Percentiles rank a stretch among this genome's conserved stretches.
Evolutionary conservation across 2,113 vertebrate genomes (phyloP).

Genomic region (Cynoglossus semilaevis): DNA sequence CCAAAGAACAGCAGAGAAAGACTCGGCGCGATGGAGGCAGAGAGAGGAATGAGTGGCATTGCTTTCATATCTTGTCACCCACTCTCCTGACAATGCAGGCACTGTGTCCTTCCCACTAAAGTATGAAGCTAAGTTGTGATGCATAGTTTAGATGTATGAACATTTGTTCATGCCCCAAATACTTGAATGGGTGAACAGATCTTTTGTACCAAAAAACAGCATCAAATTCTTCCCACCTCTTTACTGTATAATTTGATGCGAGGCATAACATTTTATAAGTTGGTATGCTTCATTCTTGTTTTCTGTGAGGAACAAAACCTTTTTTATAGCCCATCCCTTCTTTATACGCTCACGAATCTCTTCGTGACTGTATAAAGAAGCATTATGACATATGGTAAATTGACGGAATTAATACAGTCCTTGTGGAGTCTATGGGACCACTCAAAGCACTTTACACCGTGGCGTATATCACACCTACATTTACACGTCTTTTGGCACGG

Average conservation of each 20-base stretch:
- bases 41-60: conserved; percentile 39
- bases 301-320: neutral
- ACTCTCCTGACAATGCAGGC: conserved; percentile 46
- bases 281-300: neutral
- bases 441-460: neutral
- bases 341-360: neutral
- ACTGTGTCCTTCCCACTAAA: conserved; percentile 24
- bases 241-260: neutral
- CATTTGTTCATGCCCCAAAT: conserved; percentile 40
- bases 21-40: conserved; percentile 10
- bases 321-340: neutral
- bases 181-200: neutral
- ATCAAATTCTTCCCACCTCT: neutral
- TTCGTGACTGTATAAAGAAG: neutral
- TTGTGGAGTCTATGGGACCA: neutral
- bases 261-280: neutral
- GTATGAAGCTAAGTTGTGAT: conserved; percentile 27
- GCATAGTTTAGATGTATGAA: conserved; percentile 48
- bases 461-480: neutral
- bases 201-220: conserved; percentile 3
- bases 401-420: neutral
- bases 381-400: conserved; percentile 2
- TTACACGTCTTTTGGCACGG: neutral
- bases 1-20: conserved; percentile 32
- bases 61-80: conserved; percentile 62